Base-by-base conservation (phyloP, 1,140 invertebrate species). In the Ceratina japonica region DNA sequence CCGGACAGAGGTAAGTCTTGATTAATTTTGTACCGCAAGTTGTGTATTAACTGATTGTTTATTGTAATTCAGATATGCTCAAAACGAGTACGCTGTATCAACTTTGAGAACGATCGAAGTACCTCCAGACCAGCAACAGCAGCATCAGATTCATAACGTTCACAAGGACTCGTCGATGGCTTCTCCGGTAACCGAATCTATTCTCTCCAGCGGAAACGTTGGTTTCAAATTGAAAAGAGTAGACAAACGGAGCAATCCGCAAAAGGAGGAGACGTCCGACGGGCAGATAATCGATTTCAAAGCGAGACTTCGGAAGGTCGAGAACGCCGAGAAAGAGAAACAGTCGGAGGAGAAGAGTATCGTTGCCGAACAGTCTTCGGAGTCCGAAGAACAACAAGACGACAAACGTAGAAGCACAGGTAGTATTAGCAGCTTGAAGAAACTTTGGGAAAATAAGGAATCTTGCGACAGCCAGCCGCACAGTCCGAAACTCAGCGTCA, bases 331-430 rank as follows among this genome's bases (percentile, higher is more conserved):
- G 68, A 93, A 94, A 8, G 93, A 93, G 90, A 94, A 77, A 87
- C 83, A 70, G 81, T 90, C 44, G 87, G 87, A 78, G n/a, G 77
- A 80, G 12, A 85, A 37, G 80, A 79, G 54, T 62, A 87, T 64
- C 22, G 15, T 78, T 5, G 63, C 75, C 24, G 75, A 78, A 20
- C 75, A 78, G 13, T 81, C 77, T 2, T 79, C 81, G 27, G 75
- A 80, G n/a, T 75, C 75, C 0, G 87, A 89, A 24, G 88, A 89
- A 58, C 75, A 80, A 15, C 61, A 80, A 70, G 96, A 97, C 75
- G 97, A 97, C 87, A 98, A 98, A 90, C 93, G 97, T n/a, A 95
- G 96, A 66, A 98, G 97, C 89, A 98, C 97, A 51, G 97, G 97
- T 68, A 98, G 97, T 92, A 98, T 98, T 88, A 97, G 95, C 90